Evolutionary conservation across 1,140 invertebrate species (phyloP).

Genomic region (Anastatus disparis): DNA sequence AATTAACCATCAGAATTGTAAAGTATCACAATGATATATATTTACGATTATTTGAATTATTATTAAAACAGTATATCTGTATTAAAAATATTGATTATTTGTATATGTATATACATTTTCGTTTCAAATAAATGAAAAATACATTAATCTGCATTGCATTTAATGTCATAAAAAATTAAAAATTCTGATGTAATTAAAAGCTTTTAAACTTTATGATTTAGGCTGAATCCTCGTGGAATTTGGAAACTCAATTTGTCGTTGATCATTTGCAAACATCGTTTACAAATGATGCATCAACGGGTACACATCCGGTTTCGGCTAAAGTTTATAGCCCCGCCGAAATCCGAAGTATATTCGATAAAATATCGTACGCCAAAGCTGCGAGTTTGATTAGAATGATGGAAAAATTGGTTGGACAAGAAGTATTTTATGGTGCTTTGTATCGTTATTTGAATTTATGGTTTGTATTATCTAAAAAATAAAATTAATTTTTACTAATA

Average conservation of each 20-base stretch:
- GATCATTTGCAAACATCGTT: conserved; percentile 79
- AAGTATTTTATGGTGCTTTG: conserved; percentile 76
- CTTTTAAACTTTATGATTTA: conserved; percentile 55
- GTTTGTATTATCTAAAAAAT: too few relatives aligned
- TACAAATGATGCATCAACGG: conserved; percentile 75
- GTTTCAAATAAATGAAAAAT: too few relatives aligned
- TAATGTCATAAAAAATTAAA: too few relatives aligned
- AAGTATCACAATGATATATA: too few relatives aligned
- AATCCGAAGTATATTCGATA: conserved; percentile 85
- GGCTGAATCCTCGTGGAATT: conserved; percentile 73
- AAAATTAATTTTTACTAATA: conserved; percentile 23
- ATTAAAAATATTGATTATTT: too few relatives aligned
- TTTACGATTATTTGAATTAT: too few relatives aligned
- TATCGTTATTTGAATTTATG: conserved; percentile 70
- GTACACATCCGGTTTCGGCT: conserved; percentile 78
- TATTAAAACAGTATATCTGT: too few relatives aligned
- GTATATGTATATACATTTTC: too few relatives aligned
- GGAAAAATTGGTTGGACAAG: conserved; percentile 76
- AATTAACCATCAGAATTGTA: too few relatives aligned
- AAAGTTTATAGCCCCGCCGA: conserved; percentile 77
- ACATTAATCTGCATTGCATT: too few relatives aligned
- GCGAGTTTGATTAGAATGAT: conserved; percentile 86
- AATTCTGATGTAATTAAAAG: too few relatives aligned
- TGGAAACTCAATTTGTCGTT: conserved; percentile 78
- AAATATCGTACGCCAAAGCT: conserved; percentile 88